Evolutionary conservation across 2,888 invertebrate genomes (phyloP), one percentile per base, ranked within the genome.

Genomic region (Amphipyra tragopoginis): DNA sequence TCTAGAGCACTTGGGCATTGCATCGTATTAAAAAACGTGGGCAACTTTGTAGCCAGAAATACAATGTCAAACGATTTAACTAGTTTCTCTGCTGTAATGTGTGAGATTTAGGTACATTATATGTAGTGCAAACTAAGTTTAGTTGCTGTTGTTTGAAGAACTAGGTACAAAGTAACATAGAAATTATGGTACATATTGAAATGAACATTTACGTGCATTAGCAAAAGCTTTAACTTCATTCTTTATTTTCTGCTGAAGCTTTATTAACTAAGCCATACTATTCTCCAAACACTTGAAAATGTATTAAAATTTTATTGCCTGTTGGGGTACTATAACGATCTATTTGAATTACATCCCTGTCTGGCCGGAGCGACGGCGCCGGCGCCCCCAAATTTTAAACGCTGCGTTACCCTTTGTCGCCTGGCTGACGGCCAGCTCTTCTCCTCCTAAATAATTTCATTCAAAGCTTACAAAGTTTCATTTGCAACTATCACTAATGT

Each of bases 401-500:
- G 10, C 38, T 52, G 71, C 65, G 60, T 66, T 58, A 72, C 80
- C 81, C 82, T 74, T 67, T 42, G 67, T 63, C 64, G 38, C 48
- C 84, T 88, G 85, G 86, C 84, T 42, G 34, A 43, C 39, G 52
- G 86, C 87, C 87, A 88, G 83, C 74, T 80, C 75, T 77, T 83
- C 59, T 61, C 29, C 71, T 76, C 66, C 79, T 68, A 51, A 62
- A 68, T 73, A 62, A 60, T 69, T 77, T 75, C 79, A 81, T 82
- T 82, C 77, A 82, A 65, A 67, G 59, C 70, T 75, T 64, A 57
- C 62, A 63, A 65, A 66, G 51, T 73, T 67, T 68, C 44, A 57
- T 61, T 61, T 48, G n/a, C 47, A 60, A 38, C 10, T 39, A 39
- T 48, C 34, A 11, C 42, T 54, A 36, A 49, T 42, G 9, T 44